Evolutionary conservation across 2,113 vertebrate genomes (phyloP), one percentile per base, ranked within the genome.

Genomic region (Pachypanchax playfairii): DNA sequence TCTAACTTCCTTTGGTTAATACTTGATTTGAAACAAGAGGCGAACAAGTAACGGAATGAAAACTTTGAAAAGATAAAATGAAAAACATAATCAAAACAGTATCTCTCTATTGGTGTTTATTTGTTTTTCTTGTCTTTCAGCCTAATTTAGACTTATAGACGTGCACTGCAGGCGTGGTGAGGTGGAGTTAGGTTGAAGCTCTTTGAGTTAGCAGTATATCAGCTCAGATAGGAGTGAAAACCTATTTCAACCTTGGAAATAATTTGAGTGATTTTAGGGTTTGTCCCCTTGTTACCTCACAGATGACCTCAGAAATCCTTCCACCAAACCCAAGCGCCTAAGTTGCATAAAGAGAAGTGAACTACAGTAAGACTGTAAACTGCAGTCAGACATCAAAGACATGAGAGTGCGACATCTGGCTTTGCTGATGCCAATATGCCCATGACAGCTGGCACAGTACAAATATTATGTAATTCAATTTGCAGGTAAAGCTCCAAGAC

Each of bases 31-130:
- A 51, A 46, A 38, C 31, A 9, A 28, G 42, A 53, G 25, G 17
- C 14, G 33, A 21, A 24, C 14, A 36, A 57, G 38, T 29, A 14
- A 38, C 15, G 22, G 14, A 18, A 43, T 68, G 15, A 55, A 60
- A 60, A 10, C 15, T 46, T 44, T 56, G 18, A 65, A 35, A 52
- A 11, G 43, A 39, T 18, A 26, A 20, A 56, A 46, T 46, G 6
- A 53, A n/a, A 20, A 55, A 39, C 49, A 38, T 17, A 35, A 9
- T 22, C 2, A 15, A 55, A 7, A 3, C 6, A 8, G 6, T 43
- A 9, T 21, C 15, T 28, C 14, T 22, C 2, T n/a, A 29, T n/a
- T n/a, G 2, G 11, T 57, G 38, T 31, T 35, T 29, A 14, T 29
- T 57, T 31, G 25, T 12, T 57, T 57, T 44, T 31, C 18, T 21